Percentiles rank a stretch among this genome's conserved stretches.
Evolutionary conservation across 2,113 vertebrate species (phyloP).

Genomic region (Cyphomyrus discorhynchus): DNA sequence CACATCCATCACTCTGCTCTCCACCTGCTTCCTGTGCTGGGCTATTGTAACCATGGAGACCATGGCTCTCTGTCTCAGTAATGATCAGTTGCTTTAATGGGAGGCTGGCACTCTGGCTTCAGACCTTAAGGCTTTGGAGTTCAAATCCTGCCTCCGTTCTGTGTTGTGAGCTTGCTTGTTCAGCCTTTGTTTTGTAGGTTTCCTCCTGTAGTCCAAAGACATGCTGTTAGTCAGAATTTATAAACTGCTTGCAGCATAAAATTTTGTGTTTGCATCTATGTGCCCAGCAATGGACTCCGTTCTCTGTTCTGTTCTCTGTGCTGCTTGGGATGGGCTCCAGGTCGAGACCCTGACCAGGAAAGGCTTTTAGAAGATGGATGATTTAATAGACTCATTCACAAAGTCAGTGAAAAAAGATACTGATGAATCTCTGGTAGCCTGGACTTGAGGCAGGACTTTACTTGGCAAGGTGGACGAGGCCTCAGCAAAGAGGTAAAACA

Average conservation of each 20-base stretch:
- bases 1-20: neutral
- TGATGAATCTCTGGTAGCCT: neutral
- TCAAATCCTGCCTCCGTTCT: neutral
- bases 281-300: neutral
- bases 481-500: neutral
- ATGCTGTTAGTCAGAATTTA: neutral
- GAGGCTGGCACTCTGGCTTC: neutral
- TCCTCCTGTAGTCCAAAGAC: neutral
- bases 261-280: neutral
- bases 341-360: neutral
- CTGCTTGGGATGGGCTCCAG: neutral
- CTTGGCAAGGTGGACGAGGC: neutral
- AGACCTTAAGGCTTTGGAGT: neutral
- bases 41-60: constrained; percentile 1
- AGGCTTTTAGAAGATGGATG: neutral
- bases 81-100: neutral
- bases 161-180: neutral
- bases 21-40: neutral
- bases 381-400: neutral
- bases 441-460: neutral
- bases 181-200: neutral
- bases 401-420: neutral
- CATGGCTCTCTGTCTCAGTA: neutral
- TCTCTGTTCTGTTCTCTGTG: neutral
- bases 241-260: neutral